Percentiles rank a stretch among this genome's conserved stretches.
These are phyloP conservation scores for Neodontobutis hainanensis DNA, from an alignment of 2,113 vertebrate genomes.

Conservation along the genomic window DNA sequence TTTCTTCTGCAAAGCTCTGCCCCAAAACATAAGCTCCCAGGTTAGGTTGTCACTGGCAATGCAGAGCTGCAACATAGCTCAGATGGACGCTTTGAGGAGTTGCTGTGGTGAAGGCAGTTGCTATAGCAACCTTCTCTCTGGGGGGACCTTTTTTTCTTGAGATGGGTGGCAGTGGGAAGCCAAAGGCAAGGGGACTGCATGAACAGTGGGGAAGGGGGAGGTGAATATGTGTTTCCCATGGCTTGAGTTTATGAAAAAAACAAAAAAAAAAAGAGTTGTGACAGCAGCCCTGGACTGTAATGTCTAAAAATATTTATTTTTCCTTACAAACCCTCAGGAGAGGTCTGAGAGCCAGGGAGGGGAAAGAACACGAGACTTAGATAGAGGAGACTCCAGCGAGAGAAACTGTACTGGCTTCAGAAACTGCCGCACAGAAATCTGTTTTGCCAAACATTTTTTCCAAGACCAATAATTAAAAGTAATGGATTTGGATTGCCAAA, in stretches of 20 bases:
- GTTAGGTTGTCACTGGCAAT: conserved; percentile 47
- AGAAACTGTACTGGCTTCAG: conserved; percentile 29
- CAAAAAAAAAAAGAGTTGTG: conserved; percentile 56
- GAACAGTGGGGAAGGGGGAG: conserved; percentile 74
- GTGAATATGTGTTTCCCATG: conserved; percentile 75
- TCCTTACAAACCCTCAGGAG: conserved; percentile 75
- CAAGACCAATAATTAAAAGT: conserved; percentile 23
- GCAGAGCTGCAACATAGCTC: conserved; percentile 45
- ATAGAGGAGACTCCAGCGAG: conserved; percentile 26
- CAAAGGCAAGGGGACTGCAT: conserved; percentile 68
- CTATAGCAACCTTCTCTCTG: conserved; percentile 77
- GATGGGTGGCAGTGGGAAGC: conserved; percentile 75
- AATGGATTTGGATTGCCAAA: conserved; percentile 10
- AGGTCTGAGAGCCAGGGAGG: conserved; percentile 53
- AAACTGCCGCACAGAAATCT: conserved; percentile 42
- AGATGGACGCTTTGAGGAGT: conserved; percentile 70
- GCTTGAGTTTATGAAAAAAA: conserved; percentile 61
- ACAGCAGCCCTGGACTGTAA: conserved; percentile 69
- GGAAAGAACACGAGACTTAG: conserved; percentile 11
- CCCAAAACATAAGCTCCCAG: conserved; percentile 40
- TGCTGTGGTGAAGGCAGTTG: conserved; percentile 76
- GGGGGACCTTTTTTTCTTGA: conserved; percentile 63
- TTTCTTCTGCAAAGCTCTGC: conserved; percentile 5
- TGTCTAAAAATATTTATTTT: conserved; percentile 81
- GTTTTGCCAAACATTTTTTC: conserved; percentile 26